phyloP scores from a whole-genome alignment of 2,797 vertebrate genomes.

The Lepidocolaptes lacrymiger region DNA sequence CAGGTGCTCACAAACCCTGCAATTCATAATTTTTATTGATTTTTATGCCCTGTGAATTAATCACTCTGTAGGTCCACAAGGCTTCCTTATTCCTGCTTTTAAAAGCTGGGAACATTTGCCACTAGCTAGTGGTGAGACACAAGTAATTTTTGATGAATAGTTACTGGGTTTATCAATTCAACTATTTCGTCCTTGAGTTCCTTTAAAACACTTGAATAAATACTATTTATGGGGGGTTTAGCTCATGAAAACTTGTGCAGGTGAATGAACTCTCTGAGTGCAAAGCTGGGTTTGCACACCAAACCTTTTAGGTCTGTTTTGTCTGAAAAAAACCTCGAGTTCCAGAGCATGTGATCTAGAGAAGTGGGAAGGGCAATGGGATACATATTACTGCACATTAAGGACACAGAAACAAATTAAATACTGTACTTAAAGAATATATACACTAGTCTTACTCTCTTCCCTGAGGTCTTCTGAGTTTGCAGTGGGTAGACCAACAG shows the following conservation, averaged over 20 bases:
- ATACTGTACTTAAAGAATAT: background rate
- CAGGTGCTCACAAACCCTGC: background rate
- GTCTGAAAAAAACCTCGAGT: background rate
- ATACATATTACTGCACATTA: background rate
- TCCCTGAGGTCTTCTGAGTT: background rate
- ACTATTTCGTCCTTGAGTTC: background rate
- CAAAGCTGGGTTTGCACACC: background rate
- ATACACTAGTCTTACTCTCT: background rate
- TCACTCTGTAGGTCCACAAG: background rate
- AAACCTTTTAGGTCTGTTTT: background rate
- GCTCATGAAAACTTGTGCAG: background rate
- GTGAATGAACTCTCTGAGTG: background rate
- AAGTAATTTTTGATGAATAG: background rate
- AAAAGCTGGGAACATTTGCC: background rate
- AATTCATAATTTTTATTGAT: background rate
- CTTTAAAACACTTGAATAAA: background rate
- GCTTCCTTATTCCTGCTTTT: background rate
- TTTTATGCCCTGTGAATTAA: background rate
- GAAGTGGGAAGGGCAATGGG: too few species aligned
- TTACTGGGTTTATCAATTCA: background rate
- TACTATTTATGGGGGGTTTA: accelerated
- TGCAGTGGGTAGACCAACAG: background rate
- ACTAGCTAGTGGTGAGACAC: background rate
- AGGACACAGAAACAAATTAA: background rate
- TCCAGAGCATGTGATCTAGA: background rate